Conservation (phyloP, 2,888 invertebrate genomes). For the Erebia aethiops region DNA sequence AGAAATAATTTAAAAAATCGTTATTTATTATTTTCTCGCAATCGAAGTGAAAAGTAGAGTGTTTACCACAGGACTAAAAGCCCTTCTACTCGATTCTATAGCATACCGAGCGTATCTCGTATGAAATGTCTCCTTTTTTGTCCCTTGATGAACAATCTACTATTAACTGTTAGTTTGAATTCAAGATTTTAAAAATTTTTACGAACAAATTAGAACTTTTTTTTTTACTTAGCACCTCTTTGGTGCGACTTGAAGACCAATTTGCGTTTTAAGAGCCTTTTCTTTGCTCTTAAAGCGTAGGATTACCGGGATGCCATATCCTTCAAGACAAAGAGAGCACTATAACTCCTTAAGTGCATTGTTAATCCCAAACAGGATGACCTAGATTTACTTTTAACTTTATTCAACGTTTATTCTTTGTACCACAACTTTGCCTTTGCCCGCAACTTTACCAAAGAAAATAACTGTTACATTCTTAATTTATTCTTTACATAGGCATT, state of each 20-base stretch:
- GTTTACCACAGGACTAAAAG: too few relatives aligned
- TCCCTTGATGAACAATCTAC: too few relatives aligned
- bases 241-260: conserved; percentile 18
- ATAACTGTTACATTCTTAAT: conserved; percentile 9
- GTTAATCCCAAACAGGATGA: conserved; percentile 27
- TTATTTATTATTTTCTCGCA: too few relatives aligned
- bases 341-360: conserved; percentile 28
- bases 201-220: conserved; percentile 12
- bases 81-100: too few relatives aligned
- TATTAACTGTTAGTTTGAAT: conserved; percentile 10
- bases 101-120: too few relatives aligned
- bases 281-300: conserved; percentile 17
- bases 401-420: conserved; percentile 21
- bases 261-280: conserved; percentile 23
- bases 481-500: background rate
- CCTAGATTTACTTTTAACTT: conserved; percentile 25
- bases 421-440: conserved; percentile 1
- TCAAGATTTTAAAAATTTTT: background rate
- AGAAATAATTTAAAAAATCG: too few relatives aligned
- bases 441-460: background rate
- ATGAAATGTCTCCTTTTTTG: too few relatives aligned
- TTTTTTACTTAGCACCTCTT: conserved; percentile 13
- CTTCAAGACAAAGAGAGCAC: conserved; percentile 26
- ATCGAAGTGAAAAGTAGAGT: too few relatives aligned
- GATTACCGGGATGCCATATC: conserved; percentile 27